Conservation (phyloP, 2,797 vertebrate species). For the Nasua narica region DNA sequence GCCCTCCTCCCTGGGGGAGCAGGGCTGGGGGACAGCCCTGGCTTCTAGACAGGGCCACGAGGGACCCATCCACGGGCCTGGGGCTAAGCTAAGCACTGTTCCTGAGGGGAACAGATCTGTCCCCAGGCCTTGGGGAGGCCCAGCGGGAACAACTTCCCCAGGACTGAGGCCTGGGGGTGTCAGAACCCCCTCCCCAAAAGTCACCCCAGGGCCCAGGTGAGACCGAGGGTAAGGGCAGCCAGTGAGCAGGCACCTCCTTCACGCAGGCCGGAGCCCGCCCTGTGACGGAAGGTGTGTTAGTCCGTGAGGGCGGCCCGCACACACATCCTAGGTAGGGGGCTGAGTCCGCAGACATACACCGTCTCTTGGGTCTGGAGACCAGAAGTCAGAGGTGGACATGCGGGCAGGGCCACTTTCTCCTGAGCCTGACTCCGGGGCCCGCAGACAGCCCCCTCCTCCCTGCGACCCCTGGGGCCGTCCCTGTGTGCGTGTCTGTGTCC, state of each 20-base stretch:
- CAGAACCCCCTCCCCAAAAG: not conserved
- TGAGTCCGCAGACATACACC: accelerated
- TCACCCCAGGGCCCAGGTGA: not conserved
- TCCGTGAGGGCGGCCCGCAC: accelerated
- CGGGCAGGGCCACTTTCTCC: accelerated
- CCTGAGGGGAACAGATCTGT: not conserved
- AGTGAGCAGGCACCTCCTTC: not conserved
- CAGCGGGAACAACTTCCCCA: not conserved
- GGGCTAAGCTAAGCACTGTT: not conserved
- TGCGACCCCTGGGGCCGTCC: accelerated
- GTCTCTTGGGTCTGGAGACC: accelerated
- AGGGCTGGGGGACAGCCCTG: not conserved
- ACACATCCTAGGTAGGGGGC: not conserved
- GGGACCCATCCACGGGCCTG: not conserved
- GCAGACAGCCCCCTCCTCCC: not conserved
- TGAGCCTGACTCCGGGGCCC: not conserved
- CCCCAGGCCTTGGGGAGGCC: not conserved
- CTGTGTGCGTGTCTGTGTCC: accelerated
- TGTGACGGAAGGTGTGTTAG: accelerated
- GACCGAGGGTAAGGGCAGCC: accelerated
- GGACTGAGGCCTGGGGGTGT: not conserved
- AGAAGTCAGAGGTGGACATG: not conserved
- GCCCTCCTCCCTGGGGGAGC: not conserved
- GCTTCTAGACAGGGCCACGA: too few relatives aligned
- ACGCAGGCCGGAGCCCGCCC: not conserved